These are phyloP conservation scores for Sphenodon punctatus DNA, from an alignment of 2,797 vertebrate species.

Conservation along the genomic window DNA sequence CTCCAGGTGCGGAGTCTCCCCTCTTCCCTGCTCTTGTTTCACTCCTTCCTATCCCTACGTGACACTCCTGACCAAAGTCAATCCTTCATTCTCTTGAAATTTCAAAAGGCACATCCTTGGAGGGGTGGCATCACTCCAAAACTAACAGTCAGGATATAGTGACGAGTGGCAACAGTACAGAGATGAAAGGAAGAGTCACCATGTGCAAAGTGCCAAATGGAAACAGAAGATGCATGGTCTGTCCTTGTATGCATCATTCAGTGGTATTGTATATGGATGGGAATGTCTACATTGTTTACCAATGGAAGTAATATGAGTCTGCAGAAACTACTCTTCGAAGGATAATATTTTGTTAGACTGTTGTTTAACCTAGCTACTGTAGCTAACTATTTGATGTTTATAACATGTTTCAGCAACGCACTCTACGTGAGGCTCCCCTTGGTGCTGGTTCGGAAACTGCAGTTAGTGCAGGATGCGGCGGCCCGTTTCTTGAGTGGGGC, in stretches of 20 bases:
- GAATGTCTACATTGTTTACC: background rate
- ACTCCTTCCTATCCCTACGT: too few species aligned
- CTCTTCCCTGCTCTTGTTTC: too few species aligned
- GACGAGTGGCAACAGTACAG: background rate
- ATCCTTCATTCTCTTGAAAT: background rate
- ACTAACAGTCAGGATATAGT: background rate
- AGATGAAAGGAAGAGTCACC: background rate
- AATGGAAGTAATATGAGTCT: background rate
- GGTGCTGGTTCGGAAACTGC: too few species aligned
- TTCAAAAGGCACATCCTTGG: background rate
- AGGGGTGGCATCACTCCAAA: background rate
- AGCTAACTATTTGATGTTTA: background rate
- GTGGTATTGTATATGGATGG: background rate
- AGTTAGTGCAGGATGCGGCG: too few species aligned
- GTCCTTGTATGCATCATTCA: slow-evolving; percentile 2
- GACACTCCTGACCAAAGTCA: background rate
- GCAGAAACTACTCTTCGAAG: background rate
- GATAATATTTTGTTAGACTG: background rate
- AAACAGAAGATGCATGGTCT: background rate
- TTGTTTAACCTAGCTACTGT: background rate
- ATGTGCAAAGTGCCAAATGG: accelerated
- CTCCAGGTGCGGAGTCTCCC: too few species aligned
- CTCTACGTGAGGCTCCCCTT: too few species aligned
- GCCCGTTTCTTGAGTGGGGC: too few species aligned
- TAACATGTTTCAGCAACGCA: too few species aligned